phyloP scores from a whole-genome alignment of 2,888 invertebrate genomes.

The Halictus quadricinctus region DNA sequence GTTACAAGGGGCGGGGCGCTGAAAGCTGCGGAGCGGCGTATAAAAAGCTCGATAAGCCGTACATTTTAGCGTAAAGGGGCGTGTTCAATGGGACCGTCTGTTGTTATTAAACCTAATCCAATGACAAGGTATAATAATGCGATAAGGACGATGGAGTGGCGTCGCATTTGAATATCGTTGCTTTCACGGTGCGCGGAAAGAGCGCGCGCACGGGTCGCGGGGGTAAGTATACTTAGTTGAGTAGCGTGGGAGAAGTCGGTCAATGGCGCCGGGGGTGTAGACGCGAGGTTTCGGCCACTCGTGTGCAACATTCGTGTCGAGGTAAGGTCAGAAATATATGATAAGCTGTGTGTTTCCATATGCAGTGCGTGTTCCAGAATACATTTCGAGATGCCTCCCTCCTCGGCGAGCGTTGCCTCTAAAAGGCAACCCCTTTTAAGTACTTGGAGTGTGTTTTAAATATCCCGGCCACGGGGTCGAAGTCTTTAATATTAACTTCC shows the following conservation, averaged over 20 bases:
- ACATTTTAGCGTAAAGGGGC: neutral
- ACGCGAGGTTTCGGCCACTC: slow-evolving; percentile 2
- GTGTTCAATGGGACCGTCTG: neutral
- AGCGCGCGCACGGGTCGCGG: too few species aligned
- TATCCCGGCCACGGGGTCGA: neutral
- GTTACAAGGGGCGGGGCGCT: neutral
- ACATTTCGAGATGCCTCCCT: neutral
- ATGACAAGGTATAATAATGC: neutral
- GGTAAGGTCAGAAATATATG: slow-evolving; percentile 11
- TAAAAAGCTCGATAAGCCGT: neutral
- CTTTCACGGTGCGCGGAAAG: neutral
- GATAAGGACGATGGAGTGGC: neutral
- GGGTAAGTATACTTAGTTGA: neutral
- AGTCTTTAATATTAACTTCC: neutral
- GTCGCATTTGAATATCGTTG: slow-evolving; percentile 4
- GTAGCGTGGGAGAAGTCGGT: slow-evolving; percentile 12
- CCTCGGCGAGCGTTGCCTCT: neutral
- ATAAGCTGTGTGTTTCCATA: slow-evolving; percentile 18
- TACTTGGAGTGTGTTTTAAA: slow-evolving; percentile 24
- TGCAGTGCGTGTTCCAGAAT: neutral
- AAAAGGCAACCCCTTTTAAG: slow-evolving; percentile 17
- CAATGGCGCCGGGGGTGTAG: neutral
- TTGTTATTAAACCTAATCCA: neutral
- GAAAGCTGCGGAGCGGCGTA: neutral
- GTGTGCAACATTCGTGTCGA: slow-evolving; percentile 1